Conservation (phyloP, 2,888 invertebrate genomes). For the Eretmocerus hayati region DNA sequence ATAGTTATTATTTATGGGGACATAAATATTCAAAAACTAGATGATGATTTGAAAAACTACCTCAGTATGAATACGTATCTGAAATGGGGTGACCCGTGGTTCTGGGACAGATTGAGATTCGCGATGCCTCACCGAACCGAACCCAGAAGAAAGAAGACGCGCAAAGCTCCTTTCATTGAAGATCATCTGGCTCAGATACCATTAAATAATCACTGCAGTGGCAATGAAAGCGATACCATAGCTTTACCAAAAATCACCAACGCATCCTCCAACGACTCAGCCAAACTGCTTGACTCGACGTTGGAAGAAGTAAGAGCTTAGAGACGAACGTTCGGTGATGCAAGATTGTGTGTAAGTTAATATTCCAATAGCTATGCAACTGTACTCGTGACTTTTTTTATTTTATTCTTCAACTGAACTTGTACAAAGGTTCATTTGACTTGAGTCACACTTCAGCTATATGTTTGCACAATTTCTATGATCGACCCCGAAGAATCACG, state of each 20-base stretch:
- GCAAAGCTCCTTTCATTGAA: constrained; percentile 8
- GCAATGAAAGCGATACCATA: neutral
- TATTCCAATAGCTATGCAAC: no score
- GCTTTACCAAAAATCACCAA: constrained; percentile 8
- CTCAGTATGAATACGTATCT: constrained; percentile 71
- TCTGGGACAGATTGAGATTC: constrained; percentile 71
- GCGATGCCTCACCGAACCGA: constrained; percentile 57
- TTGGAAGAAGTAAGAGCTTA: no score
- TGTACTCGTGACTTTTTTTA: no score
- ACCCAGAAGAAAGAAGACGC: neutral
- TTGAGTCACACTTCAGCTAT: no score
- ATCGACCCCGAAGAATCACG: no score
- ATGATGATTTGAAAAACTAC: constrained; percentile 64
- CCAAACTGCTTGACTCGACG: constrained; percentile 5
- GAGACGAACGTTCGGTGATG: no score
- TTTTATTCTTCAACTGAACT: no score
- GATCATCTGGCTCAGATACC: constrained; percentile 11
- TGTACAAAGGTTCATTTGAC: no score
- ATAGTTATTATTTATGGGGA: constrained; percentile 69
- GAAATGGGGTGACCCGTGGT: constrained; percentile 75
- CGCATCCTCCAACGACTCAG: constrained; percentile 3
- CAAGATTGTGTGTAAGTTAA: no score
- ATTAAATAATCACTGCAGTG: neutral
- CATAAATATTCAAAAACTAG: constrained; percentile 56
- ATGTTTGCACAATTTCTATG: no score